Conservation (phyloP, 2,113 vertebrate species). For the Vulpes lagopus region DNA sequence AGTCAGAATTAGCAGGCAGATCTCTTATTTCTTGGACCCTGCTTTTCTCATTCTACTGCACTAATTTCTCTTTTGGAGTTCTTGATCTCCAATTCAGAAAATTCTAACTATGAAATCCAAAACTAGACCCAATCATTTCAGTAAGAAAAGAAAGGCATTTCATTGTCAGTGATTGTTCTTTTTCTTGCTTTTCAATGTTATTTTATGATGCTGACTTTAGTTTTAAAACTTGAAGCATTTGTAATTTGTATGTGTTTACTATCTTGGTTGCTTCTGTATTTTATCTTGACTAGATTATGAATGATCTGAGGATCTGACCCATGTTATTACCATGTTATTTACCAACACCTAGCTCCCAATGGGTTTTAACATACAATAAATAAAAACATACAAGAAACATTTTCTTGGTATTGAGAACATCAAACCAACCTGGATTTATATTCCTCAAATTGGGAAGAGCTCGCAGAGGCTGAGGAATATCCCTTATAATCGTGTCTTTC, state of each 20-base stretch:
- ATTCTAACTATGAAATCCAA: neutral
- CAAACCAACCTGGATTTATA: neutral
- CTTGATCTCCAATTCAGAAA: neutral
- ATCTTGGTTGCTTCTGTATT: neutral
- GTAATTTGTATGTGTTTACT: neutral
- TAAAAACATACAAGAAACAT: neutral
- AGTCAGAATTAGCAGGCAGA: neutral
- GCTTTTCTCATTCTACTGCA: neutral
- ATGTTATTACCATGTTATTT: neutral
- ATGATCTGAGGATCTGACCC: neutral
- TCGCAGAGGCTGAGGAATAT: neutral
- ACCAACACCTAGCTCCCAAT: neutral
- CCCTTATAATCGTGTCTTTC: neutral
- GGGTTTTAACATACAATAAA: slow-evolving; percentile 4
- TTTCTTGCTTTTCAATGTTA: neutral
- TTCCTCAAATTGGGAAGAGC: neutral
- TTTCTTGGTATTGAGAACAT: neutral
- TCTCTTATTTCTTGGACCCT: neutral
- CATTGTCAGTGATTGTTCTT: neutral
- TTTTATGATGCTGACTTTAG: neutral
- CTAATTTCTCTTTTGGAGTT: neutral
- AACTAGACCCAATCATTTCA: neutral
- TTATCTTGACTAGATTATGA: neutral
- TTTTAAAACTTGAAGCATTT: neutral
- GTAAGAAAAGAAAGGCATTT: neutral